phyloP scores from a whole-genome alignment of 2,797 vertebrate genomes.

The Poecilia gillii region DNA sequence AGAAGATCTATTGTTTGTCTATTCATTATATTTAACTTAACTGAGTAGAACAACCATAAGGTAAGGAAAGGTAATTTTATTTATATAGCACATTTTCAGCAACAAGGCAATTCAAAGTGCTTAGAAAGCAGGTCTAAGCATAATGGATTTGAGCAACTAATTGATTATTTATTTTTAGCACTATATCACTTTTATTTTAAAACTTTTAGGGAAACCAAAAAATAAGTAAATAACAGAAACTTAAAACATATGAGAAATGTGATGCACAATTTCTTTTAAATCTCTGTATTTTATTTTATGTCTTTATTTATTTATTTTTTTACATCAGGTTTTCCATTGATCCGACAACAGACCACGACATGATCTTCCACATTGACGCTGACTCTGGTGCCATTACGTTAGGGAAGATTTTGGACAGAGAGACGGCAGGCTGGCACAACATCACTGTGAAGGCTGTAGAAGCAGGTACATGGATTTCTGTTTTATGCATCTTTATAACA shows the following conservation, averaged over 20 bases:
- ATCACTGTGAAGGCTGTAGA: conserved; percentile 94
- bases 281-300: background rate
- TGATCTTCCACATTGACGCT: conserved; percentile 93
- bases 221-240: background rate
- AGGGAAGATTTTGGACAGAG: conserved; percentile 91
- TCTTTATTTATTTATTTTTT: conserved; percentile 3
- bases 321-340: conserved; percentile 91
- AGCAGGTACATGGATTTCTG: conserved; percentile 82
- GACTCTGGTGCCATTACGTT: conserved; percentile 91
- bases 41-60: background rate
- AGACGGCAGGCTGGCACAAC: conserved; percentile 97
- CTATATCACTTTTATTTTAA: background rate
- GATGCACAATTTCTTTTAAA: background rate
- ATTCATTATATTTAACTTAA: background rate
- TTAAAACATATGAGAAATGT: background rate
- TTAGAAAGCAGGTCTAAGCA: background rate
- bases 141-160: background rate
- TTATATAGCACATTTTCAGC: too few species aligned
- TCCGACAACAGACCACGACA: conserved; percentile 87
- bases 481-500: background rate
- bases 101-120: too few species aligned
- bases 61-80: too few species aligned
- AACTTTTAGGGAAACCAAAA: background rate
- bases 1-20: background rate
- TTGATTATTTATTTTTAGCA: background rate